Base-by-base conservation (phyloP, 2,113 vertebrate species). In the Tauraco erythrolophus region DNA sequence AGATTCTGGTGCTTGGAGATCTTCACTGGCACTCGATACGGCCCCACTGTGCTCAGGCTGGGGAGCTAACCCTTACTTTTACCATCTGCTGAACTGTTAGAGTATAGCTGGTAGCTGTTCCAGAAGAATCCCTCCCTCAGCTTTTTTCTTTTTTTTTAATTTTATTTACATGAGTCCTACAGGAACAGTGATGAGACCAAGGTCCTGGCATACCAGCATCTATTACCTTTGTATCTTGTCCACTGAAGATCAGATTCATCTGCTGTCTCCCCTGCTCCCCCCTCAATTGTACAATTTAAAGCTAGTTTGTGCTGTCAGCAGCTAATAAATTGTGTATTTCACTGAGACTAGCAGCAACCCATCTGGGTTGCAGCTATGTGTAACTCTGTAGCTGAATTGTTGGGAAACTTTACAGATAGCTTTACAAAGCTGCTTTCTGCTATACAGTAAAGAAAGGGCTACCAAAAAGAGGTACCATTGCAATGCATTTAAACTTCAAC, bases 231-330 rank as follows among this genome's bases (percentile, higher is more conserved):
- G 62, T 79, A 28, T 92, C 79, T 88, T 66, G n/a, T 95, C 66
- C 22, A 19, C 46, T 92, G 51, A 65, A 85, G 56, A 79, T 81
- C 35, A 78, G 41, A 54, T 62, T 58, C 2, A 31, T 74, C 87
- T 87, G 35, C 48, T 93, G 69, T 66, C 50, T 93, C 54, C 23
- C 19, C 22, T 7, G 1, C 37, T 16, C n/a, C 27, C 23, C 30
- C 24, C 27, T 4, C 2, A 65, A 4, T 3, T 56, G 43, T 70
- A 60, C 61, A 85, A 50, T 83, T 92, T 84, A 61, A 92, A 90
- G 62, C 62, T 24, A 43, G 50, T 88, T 96, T 91, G 46, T 89
- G 75, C 94, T 95, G 82, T 97, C 96, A 95, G 94, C 93, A 95
- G 86, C 64, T 95, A 91, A 93, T 95, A 95, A 94, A 84, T 22